Evolutionary conservation across 1,140 invertebrate genomes (phyloP), one percentile per base, ranked within the genome.

Genomic region (Aradophagus sp.): DNA sequence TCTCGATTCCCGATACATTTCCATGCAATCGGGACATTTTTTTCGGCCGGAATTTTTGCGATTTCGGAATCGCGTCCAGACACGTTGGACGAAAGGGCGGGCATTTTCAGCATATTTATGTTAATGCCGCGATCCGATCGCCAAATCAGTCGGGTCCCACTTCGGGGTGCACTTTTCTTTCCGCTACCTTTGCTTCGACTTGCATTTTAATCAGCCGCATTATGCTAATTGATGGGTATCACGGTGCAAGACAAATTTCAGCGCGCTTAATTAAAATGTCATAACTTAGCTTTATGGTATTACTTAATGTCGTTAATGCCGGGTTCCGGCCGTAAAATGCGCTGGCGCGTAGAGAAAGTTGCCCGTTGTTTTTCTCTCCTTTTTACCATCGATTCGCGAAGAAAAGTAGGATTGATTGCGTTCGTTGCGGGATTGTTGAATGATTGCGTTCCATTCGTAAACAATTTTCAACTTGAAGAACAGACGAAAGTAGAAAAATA

Each of bases 31-130:
- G 48, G 27, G 50, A 23, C 35, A 16, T 48, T 65, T 55, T 56
- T 65, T 41, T 20, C 27, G 16, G 14, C 11, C 31, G n/a, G 1
- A 16, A 20, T 55, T 65, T 53, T 48, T 55, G 35, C 31, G 13
- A 66, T 56, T 48, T 66, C 62, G 35, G 50, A 53, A 66, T 63
- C 26, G 35, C 36, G 35, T 62, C 15, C 16, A 11, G 20, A 36
- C 23, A 47, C 12, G 14, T 14, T 16, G 42, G 15, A 44, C 44
- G 58, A 39, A 62, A 62, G 53, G 38, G 39, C 12, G 41, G 27
- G 39, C 48, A 55, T 55, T 55, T 65, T 55, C 56, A 50, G 52
- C 50, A 50, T 50, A 44, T 50, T 56, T 66, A 50, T 56, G 62
- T 11, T 66, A 50, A 66, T 55, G 8, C n/a, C n/a, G 8, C 15